Base-by-base conservation (phyloP, 1,140 invertebrate species). In the Matsumurasca onukii region DNA sequence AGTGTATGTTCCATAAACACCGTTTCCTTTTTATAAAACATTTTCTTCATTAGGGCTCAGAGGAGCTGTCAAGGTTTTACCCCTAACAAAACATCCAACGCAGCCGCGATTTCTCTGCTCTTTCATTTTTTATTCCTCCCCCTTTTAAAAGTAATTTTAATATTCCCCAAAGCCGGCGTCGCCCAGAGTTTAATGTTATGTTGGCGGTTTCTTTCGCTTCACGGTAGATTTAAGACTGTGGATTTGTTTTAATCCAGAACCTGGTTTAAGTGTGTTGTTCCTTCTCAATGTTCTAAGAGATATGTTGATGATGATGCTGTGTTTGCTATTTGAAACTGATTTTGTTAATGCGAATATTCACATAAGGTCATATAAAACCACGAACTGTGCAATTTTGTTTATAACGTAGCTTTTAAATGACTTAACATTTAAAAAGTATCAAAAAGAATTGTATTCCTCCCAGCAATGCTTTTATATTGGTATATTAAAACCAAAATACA, bases 1-100 rank as follows among this genome's bases (percentile, higher is more conserved):
- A 68, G 51, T 61, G 48, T 31, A 57, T 68, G 52, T 55, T 55
- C 55, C 52, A 68, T 68, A 68, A 68, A 68, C 67, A 68, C 52
- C 31, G 55, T 57, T 68, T 68, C 55, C 67, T 68, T 68, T 68
- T 68, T 68, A 68, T 68, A 68, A 68, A 68, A 68, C 52, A 68
- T 61, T 68, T 68, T 68, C 67, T 68, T 68, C 67, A 68, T 68
- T 68, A 68, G 31, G 31, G 48, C 31, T 20, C 31, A n/a, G 49
- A 63, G 61, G 39, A 63, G 30, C 39, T 31, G 34, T 31, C 29
- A 17, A 20, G 30, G 39, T 63, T 63, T 63, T 63, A 22, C 30
- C 30, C 31, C 15, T 31, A 20, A 31, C 61, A 63, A 63, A 63
- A 63, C 61, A 27, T 29, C 49, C 49, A 9, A 27, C 55, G 24